Evolutionary conservation across 2,888 invertebrate genomes (phyloP).

Genomic region (Nomada flava): DNA sequence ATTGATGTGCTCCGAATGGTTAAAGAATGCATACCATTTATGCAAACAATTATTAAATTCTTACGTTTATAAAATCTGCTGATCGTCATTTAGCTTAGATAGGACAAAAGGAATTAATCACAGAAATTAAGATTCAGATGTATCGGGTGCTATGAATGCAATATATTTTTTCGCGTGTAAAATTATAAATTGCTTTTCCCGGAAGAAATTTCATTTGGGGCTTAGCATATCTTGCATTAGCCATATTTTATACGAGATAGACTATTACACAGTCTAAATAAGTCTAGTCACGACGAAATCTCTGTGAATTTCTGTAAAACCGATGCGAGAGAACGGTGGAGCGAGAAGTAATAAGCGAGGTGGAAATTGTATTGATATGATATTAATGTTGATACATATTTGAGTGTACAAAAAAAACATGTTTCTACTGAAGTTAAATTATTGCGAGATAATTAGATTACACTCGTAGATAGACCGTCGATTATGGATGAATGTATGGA

Average conservation of each 20-base stretch:
- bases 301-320: slow-evolving; percentile 31
- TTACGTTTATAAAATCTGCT: slow-evolving; percentile 32
- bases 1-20: slow-evolving; percentile 51
- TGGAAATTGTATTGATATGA: slow-evolving; percentile 38
- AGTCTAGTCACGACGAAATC: slow-evolving; percentile 57
- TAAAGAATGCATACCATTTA: slow-evolving; percentile 48
- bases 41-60: slow-evolving; percentile 21
- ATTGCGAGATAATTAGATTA: slow-evolving; percentile 48
- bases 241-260: slow-evolving; percentile 49
- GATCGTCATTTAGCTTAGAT: slow-evolving; percentile 37
- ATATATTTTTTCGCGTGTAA: slow-evolving; percentile 57
- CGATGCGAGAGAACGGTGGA: background rate
- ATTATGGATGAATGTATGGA: slow-evolving; percentile 30
- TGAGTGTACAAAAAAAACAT: slow-evolving; percentile 59
- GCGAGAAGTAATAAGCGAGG: background rate
- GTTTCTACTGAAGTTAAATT: slow-evolving; percentile 56
- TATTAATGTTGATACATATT: slow-evolving; percentile 50
- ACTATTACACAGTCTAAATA: slow-evolving; percentile 44
- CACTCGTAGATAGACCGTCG: slow-evolving; percentile 47
- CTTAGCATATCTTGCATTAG: slow-evolving; percentile 34
- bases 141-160: slow-evolving; percentile 55
- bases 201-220: slow-evolving; percentile 29
- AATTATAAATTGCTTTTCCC: slow-evolving; percentile 39
- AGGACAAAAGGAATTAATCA: slow-evolving; percentile 18
- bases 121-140: slow-evolving; percentile 27